phyloP scores from a whole-genome alignment of 2,888 invertebrate species.

The Aradus depressus region DNA sequence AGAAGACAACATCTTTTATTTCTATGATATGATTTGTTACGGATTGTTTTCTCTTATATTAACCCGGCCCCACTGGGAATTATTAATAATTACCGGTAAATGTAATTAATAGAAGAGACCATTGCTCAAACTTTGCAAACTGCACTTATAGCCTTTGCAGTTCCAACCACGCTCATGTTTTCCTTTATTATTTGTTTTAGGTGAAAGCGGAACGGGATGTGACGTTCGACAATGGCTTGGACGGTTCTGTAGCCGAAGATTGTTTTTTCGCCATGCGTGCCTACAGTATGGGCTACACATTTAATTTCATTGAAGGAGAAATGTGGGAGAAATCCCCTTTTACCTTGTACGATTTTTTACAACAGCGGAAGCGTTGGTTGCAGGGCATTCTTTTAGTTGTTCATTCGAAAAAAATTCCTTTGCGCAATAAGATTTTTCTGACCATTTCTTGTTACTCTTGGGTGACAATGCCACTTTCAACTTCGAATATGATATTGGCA shows the following conservation, averaged over 20 bases:
- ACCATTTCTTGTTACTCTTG: slow-evolving; percentile 88
- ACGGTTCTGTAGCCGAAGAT: slow-evolving; percentile 96
- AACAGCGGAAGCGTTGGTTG: slow-evolving; percentile 93
- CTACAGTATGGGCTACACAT: slow-evolving; percentile 76
- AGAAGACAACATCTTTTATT: no score
- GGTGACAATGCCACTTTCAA: slow-evolving; percentile 87
- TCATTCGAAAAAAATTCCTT: slow-evolving; percentile 71
- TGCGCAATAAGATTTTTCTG: slow-evolving; percentile 66
- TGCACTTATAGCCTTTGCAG: no score
- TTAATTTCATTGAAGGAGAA: slow-evolving; percentile 94
- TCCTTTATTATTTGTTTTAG: slow-evolving; percentile 45
- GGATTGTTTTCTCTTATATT: no score
- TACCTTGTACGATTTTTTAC: slow-evolving; percentile 86
- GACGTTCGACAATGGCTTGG: slow-evolving; percentile 90
- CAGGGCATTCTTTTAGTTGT: slow-evolving; percentile 83
- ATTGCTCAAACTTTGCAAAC: no score
- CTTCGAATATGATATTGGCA: slow-evolving; percentile 77
- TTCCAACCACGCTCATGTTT: no score
- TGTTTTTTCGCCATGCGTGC: slow-evolving; percentile 96
- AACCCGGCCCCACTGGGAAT: no score
- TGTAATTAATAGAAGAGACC: no score
- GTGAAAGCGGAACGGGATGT: slow-evolving; percentile 81
- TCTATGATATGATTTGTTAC: no score
- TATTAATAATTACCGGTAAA: no score
- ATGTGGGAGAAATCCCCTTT: slow-evolving; percentile 99